Percentiles rank a stretch among this genome's conserved stretches.
These are phyloP conservation scores for Sesia bembeciformis DNA, from an alignment of 2,888 invertebrate genomes.

Conservation along the genomic window DNA sequence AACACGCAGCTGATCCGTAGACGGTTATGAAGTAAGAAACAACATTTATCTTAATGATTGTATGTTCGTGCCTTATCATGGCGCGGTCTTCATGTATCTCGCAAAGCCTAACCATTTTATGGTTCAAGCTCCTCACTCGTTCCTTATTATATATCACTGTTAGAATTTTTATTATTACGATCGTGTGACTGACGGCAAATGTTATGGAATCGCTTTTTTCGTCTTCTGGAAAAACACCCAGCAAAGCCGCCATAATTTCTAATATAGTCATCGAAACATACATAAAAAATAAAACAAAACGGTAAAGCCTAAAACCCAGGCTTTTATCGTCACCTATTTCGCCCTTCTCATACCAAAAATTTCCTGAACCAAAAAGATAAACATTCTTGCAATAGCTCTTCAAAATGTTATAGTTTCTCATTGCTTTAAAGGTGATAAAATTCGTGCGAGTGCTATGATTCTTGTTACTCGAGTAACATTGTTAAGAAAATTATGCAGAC, in stretches of 20 bases:
- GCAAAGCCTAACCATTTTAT: slow-evolving; percentile 39
- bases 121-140: slow-evolving; percentile 34
- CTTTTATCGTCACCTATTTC: slow-evolving; percentile 36
- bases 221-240: slow-evolving; percentile 49
- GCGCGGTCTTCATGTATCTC: slow-evolving; percentile 33
- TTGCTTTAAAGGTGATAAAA: slow-evolving; percentile 7
- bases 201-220: slow-evolving; percentile 50
- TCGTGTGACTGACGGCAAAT: slow-evolving; percentile 52
- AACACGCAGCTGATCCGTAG: slow-evolving; percentile 37
- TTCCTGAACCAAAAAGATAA: slow-evolving; percentile 45
- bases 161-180: slow-evolving; percentile 49
- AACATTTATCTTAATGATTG: slow-evolving; percentile 45
- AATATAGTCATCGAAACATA: slow-evolving; percentile 47
- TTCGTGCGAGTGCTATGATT: too few relatives aligned
- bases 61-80: slow-evolving; percentile 39
- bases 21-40: slow-evolving; percentile 34
- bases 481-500: too few relatives aligned
- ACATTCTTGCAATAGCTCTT: slow-evolving; percentile 37
- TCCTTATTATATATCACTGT: slow-evolving; percentile 39
- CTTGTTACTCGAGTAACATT: too few relatives aligned
- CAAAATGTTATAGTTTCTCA: slow-evolving; percentile 48
- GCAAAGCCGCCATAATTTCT: slow-evolving; percentile 46
- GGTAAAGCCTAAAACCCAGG: slow-evolving; percentile 33
- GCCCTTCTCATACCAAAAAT: slow-evolving; percentile 51
- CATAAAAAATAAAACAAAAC: slow-evolving; percentile 25